These are phyloP conservation scores for Thamnophis elegans DNA, from an alignment of 2,797 vertebrate genomes.

Conservation along the genomic window DNA sequence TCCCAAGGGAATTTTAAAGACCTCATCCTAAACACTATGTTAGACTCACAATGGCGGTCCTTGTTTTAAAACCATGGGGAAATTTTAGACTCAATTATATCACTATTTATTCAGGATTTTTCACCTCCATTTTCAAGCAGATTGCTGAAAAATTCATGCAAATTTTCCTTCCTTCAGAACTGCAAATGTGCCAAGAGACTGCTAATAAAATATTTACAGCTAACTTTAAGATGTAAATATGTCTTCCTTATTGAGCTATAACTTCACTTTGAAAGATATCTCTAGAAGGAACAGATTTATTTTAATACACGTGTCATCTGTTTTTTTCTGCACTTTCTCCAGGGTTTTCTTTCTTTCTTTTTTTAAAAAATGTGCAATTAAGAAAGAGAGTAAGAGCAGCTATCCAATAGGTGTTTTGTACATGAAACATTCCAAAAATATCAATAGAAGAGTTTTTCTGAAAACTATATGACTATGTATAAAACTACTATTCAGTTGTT, in stretches of 20 bases:
- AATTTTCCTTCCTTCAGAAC: constrained; percentile 47
- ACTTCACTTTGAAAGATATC: constrained; percentile 47
- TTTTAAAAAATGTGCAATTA: background rate
- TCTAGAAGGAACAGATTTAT: constrained; percentile 41
- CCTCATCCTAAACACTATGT: background rate
- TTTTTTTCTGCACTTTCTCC: background rate
- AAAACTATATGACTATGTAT: background rate
- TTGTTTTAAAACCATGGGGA: background rate
- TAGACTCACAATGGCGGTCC: background rate
- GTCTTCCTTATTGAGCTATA: constrained; percentile 59
- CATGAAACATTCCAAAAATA: background rate
- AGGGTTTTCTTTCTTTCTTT: background rate
- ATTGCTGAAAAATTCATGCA: constrained; percentile 47
- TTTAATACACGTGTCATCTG: constrained; percentile 38
- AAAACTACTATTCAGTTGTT: background rate
- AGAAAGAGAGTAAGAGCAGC: background rate
- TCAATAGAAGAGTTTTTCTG: background rate
- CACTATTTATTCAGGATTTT: constrained; percentile 42
- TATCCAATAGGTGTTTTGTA: constrained; percentile 15
- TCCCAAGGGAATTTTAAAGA: background rate
- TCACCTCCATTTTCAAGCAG: constrained; percentile 25
- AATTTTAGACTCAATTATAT: constrained; percentile 8
- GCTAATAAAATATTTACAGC: constrained; percentile 65
- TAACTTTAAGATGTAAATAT: constrained; percentile 61
- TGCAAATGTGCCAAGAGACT: constrained; percentile 52